Evolutionary conservation across 1,140 invertebrate species (phyloP), one percentile per base, ranked within the genome.

Genomic region (Chelonus insularis): DNA sequence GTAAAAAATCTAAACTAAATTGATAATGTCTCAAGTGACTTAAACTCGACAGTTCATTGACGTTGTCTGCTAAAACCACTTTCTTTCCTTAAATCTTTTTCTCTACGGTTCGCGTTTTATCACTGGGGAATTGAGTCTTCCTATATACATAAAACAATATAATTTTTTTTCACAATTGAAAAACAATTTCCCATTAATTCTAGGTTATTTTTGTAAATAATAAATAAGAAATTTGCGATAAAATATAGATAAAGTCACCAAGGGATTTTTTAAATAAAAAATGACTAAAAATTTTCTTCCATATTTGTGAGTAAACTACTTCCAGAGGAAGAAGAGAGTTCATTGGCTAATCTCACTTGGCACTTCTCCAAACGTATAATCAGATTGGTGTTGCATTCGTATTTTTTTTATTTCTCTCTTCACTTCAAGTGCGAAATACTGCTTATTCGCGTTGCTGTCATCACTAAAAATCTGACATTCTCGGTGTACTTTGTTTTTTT

Each of bases 11-110:
- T 7, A 34, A 34, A n/a, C 4, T 39, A 39, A 39, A 14, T n/a
- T n/a, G 9, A 39, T 9, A n/a, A 14, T 8, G 4, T 39, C n/a
- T 39, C 36, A 39, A n/a, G 36, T n/a, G 7, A 39, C 9, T 11
- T 39, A n/a, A 11, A 39, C 9, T n/a, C 43, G 16, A 36, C 36
- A 56, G 34, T 56, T 37, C 52, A 56, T 56, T 37, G 36, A 12
- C 23, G 37, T 39, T 39, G 36, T 39, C 36, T 39, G 20, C 52
- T 20, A 36, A 11, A 56, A 21, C 21, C 14, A 21, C 43, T 45
- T 11, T 45, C 43, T 14, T 41, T n/a, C n/a, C 52, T 56, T 56
- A 29, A 56, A 56, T 56, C 52, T 56, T n/a, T 56, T 37, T 21
- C 37, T 41, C 52, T 21, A 16, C 23, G 18, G 36, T 18, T 23